These are phyloP conservation scores for Tauraco erythrolophus DNA, from an alignment of 2,113 vertebrate genomes.

Conservation along the genomic window DNA sequence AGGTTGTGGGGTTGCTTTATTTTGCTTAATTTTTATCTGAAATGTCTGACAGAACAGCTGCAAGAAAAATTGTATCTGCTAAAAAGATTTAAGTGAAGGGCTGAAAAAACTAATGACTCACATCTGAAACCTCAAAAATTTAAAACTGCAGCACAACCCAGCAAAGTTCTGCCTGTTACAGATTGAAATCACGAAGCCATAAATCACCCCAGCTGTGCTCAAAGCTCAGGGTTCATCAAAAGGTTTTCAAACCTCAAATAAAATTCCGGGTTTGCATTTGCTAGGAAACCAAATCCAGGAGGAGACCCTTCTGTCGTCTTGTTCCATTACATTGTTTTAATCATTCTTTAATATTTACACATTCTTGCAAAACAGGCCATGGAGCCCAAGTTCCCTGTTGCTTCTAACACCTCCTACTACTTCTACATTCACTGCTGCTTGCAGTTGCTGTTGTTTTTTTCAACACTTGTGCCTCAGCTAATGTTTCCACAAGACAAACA, in stretches of 20 bases:
- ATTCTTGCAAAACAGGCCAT: not conserved
- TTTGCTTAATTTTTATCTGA: not conserved
- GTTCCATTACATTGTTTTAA: not conserved
- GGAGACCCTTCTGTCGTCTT: not conserved
- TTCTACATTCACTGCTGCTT: not conserved
- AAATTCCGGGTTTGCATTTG: not conserved
- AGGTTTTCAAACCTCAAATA: constrained; percentile 27
- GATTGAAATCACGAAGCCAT: constrained; percentile 1
- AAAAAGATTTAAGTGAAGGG: not conserved
- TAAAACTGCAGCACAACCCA: not conserved
- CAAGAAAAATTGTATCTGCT: not conserved
- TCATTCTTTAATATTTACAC: not conserved
- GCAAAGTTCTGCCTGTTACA: not conserved
- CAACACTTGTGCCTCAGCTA: not conserved
- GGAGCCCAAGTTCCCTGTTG: not conserved
- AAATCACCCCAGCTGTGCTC: not conserved
- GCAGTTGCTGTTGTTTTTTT: not conserved
- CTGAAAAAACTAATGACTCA: constrained; percentile 9
- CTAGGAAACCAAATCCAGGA: not conserved
- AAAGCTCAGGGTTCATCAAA: constrained; percentile 35
- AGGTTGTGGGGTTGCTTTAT: not conserved
- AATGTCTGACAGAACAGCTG: not conserved
- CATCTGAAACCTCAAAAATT: constrained; percentile 23
- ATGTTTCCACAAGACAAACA: not conserved
- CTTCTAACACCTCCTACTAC: not conserved